phyloP scores from a whole-genome alignment of 1,140 invertebrate genomes.

The Araneus ventricosus region DNA sequence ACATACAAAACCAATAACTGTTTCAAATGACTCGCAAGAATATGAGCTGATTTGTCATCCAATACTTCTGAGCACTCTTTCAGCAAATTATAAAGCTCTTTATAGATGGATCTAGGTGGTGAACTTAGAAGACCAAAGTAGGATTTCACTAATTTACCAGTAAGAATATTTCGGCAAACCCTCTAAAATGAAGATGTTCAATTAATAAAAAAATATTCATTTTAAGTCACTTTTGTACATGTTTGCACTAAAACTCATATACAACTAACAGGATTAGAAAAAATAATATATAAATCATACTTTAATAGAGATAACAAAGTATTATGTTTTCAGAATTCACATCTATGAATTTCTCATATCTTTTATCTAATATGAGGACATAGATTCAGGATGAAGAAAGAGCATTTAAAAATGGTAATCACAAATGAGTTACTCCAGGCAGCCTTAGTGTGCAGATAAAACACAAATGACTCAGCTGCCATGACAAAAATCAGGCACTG shows the following conservation, averaged over 20 bases:
- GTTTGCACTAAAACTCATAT: neutral
- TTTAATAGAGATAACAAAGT: too few relatives aligned
- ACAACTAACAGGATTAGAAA: too few relatives aligned
- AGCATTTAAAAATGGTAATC: too few relatives aligned
- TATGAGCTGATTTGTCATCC: conserved; percentile 47
- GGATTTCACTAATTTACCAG: conserved; percentile 80
- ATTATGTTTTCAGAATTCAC: too few relatives aligned
- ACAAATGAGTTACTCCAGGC: too few relatives aligned
- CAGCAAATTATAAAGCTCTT: conserved; percentile 50
- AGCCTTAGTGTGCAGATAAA: too few relatives aligned
- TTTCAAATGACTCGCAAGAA: conserved; percentile 41
- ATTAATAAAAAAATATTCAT: neutral
- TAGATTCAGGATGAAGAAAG: too few relatives aligned
- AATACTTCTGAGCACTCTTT: conserved; percentile 54
- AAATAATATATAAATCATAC: too few relatives aligned
- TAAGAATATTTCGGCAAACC: conserved; percentile 84
- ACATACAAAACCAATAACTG: conserved; percentile 41
- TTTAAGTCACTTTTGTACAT: neutral
- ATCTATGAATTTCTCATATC: too few relatives aligned
- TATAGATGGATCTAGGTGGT: conserved; percentile 30
- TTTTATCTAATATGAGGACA: too few relatives aligned
- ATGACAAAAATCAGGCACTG: too few relatives aligned
- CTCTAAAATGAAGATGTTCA: conserved; percentile 77
- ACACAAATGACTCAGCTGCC: too few relatives aligned
- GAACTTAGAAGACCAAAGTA: conserved; percentile 67